A percentile compares a stretch with the other conserved stretches of the same genome.
Conservation (phyloP, 2,797 vertebrate genomes). For the Champsocephalus gunnari region DNA sequence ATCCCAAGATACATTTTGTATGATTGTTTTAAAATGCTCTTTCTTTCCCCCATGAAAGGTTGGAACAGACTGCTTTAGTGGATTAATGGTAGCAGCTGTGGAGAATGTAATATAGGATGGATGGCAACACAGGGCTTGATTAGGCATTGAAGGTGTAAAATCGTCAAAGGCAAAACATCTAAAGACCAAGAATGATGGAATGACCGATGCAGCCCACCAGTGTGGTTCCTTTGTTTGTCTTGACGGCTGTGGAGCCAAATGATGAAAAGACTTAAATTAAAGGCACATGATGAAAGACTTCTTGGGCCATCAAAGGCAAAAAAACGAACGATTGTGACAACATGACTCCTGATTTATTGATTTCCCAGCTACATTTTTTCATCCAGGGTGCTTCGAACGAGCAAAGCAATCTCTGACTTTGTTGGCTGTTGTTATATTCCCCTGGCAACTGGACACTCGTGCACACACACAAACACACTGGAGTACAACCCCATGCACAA, state of each 20-base stretch:
- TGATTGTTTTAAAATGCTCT: conserved; percentile 15
- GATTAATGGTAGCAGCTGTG: conserved; percentile 38
- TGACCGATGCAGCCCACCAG: conserved; percentile 21
- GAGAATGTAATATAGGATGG: conserved; percentile 19
- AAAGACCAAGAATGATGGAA: conserved; percentile 40
- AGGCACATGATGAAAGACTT: conserved; percentile 82
- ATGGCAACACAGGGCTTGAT: conserved; percentile 35
- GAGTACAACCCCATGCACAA: conserved; percentile 54
- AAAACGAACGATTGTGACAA: conserved; percentile 71
- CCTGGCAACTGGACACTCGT: conserved; percentile 62
- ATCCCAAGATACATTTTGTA: not conserved
- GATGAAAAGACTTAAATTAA: conserved; percentile 74
- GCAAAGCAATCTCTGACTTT: conserved; percentile 79
- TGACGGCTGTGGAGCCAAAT: conserved; percentile 56
- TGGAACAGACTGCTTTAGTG: conserved; percentile 16
- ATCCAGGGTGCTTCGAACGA: conserved; percentile 69
- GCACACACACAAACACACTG: conserved; percentile 22
- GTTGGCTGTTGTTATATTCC: conserved; percentile 74
- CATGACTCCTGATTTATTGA: conserved; percentile 84
- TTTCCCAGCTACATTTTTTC: conserved; percentile 73
- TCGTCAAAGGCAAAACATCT: conserved; percentile 39
- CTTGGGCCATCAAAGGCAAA: conserved; percentile 71
- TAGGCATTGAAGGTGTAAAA: conserved; percentile 45
- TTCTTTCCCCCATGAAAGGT: not conserved
- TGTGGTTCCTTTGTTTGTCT: conserved; percentile 17